These are phyloP conservation scores for Anthrax anthrax DNA, from an alignment of 2,888 invertebrate species.

Conservation along the genomic window DNA sequence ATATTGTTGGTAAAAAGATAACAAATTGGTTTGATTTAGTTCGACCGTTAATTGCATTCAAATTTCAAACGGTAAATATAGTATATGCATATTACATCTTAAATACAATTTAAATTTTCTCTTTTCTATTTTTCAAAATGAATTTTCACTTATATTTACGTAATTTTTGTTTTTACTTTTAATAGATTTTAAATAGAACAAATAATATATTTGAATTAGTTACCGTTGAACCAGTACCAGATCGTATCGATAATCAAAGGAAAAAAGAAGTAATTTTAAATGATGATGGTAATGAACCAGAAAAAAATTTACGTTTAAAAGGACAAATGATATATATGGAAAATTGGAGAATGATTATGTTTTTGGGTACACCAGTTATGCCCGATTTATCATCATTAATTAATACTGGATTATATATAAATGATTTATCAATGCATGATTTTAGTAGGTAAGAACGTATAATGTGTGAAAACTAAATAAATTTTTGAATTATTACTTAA, in stretches of 20 bases:
- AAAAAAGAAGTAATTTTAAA: slow-evolving; percentile 39
- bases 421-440: slow-evolving; percentile 98
- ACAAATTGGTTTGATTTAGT: slow-evolving; percentile 85
- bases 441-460: slow-evolving; percentile 79
- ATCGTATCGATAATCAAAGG: slow-evolving; percentile 40
- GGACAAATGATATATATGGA: slow-evolving; percentile 99
- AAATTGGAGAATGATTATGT: slow-evolving; percentile 96
- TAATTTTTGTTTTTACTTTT: slow-evolving; percentile 1
- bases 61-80: slow-evolving; percentile 77
- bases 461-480: too few species aligned
- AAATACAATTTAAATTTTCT: too few species aligned
- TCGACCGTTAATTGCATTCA: slow-evolving; percentile 84
- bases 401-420: slow-evolving; percentile 87
- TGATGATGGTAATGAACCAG: slow-evolving; percentile 51
- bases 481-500: too few species aligned
- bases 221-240: slow-evolving; percentile 76
- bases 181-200: slow-evolving; percentile 82
- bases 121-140: not conserved
- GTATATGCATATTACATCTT: not conserved
- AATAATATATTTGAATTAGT: slow-evolving; percentile 95
- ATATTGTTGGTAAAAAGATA: slow-evolving; percentile 76
- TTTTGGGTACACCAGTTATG: slow-evolving; percentile 92
- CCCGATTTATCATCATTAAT: slow-evolving; percentile 85
- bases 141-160: too few species aligned
- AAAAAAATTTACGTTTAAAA: slow-evolving; percentile 65